Percentiles rank a stretch among this genome's conserved stretches.
Evolutionary conservation across 2,888 invertebrate genomes (phyloP).

Genomic region (Chelonus formosanus): DNA sequence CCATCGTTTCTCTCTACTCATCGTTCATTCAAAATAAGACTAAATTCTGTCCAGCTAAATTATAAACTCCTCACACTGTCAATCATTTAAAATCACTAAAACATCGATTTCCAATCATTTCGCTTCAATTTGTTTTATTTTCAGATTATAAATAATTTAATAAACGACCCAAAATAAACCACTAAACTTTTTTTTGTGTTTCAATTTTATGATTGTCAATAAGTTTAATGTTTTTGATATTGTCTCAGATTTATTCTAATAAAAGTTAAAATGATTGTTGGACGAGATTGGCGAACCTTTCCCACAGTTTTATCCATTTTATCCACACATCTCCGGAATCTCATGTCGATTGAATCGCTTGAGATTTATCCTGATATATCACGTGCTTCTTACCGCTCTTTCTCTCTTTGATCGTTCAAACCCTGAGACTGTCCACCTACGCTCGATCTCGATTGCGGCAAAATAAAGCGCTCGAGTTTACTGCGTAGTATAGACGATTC

Average conservation of each 20-base stretch:
- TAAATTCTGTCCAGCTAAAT: too few relatives aligned
- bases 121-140: background rate
- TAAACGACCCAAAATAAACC: background rate
- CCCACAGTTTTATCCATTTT: slow-evolving; percentile 12
- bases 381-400: background rate
- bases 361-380: slow-evolving; percentile 24
- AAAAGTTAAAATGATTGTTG: background rate
- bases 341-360: slow-evolving; percentile 15
- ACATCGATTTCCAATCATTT: too few relatives aligned
- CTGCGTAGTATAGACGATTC: slow-evolving; percentile 12
- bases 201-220: too few relatives aligned
- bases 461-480: slow-evolving; percentile 29
- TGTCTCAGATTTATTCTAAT: background rate
- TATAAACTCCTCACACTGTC: too few relatives aligned
- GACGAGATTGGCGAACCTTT: background rate
- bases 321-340: slow-evolving; percentile 17
- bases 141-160: background rate
- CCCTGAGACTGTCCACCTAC: slow-evolving; percentile 26
- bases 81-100: too few relatives aligned
- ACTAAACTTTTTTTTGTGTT: too few relatives aligned
- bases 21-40: slow-evolving; percentile 16
- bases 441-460: slow-evolving; percentile 18
- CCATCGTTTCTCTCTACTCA: slow-evolving; percentile 36
- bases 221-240: too few relatives aligned
- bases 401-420: slow-evolving; percentile 3